Percentiles rank a stretch among this genome's conserved stretches.
phyloP scores from a whole-genome alignment of 92 coral and sea anemone species.

The Zoanthus solanderi region DNA sequence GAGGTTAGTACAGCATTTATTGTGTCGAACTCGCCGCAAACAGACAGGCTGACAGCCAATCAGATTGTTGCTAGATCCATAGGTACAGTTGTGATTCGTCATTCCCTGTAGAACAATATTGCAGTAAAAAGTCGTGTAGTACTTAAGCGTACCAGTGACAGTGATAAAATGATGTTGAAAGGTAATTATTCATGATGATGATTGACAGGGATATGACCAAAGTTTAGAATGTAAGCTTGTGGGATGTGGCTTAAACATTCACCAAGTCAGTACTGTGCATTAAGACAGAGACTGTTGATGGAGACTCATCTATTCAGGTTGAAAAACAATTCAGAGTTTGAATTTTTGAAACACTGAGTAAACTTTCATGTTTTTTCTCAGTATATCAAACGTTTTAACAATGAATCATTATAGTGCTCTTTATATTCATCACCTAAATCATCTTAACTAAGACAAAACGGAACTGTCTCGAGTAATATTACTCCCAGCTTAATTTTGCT shows the following conservation, averaged over 20 bases:
- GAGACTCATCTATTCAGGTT: neutral
- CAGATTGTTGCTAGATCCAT: slow-evolving; percentile 50
- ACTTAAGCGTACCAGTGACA: neutral
- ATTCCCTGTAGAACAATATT: slow-evolving; percentile 55
- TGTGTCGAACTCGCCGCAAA: slow-evolving; percentile 60
- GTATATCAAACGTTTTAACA: too few species aligned
- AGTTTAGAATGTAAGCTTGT: neutral
- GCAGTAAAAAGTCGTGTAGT: neutral
- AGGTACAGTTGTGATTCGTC: slow-evolving; percentile 72
- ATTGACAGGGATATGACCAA: neutral
- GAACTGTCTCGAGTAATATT: too few species aligned
- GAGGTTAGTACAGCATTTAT: slow-evolving; percentile 80
- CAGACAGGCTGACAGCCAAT: slow-evolving; percentile 90
- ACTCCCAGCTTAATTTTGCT: too few species aligned
- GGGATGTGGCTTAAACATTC: neutral
- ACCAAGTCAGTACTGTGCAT: neutral
- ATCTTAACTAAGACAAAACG: too few species aligned
- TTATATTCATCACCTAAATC: too few species aligned
- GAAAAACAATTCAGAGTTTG: too few species aligned
- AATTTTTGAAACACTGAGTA: too few species aligned
- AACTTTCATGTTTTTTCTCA: too few species aligned
- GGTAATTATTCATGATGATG: neutral
- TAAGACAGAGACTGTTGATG: neutral
- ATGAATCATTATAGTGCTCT: too few species aligned
- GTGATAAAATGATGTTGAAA: neutral